Evolutionary conservation across 2,113 vertebrate species (phyloP).

Genomic region (Microcebus murinus): DNA sequence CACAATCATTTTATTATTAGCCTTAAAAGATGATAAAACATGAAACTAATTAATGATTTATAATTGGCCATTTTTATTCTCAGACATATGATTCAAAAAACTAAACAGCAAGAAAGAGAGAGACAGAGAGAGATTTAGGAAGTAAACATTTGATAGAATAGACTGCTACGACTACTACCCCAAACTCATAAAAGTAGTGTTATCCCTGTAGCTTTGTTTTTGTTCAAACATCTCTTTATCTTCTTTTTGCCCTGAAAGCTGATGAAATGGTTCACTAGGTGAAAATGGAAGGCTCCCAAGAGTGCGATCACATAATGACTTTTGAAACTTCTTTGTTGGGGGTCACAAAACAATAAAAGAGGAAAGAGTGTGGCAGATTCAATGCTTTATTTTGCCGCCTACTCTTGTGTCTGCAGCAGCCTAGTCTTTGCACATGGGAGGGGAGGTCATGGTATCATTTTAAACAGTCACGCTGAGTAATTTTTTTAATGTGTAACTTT

Average conservation of each 20-base stretch:
- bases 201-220: not conserved
- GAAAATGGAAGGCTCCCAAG: not conserved
- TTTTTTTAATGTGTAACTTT: not conserved
- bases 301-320: not conserved
- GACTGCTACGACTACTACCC: not conserved
- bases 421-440: not conserved
- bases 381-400: not conserved
- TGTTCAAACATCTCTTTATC: not conserved
- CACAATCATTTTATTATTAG: not conserved
- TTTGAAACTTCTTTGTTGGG: not conserved
- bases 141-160: not conserved
- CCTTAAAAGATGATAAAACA: not conserved
- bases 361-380: not conserved
- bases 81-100: not conserved
- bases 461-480: not conserved
- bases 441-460: not conserved
- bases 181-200: not conserved
- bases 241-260: not conserved
- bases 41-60: not conserved
- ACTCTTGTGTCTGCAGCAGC: not conserved
- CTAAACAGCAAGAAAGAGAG: not conserved
- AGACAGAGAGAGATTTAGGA: not conserved
- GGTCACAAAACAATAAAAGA: slow-evolving; percentile 18
- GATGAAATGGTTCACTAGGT: not conserved
- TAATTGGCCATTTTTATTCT: not conserved